These are phyloP conservation scores for Valencia hispanica DNA, from an alignment of 2,797 vertebrate genomes.

Conservation along the genomic window DNA sequence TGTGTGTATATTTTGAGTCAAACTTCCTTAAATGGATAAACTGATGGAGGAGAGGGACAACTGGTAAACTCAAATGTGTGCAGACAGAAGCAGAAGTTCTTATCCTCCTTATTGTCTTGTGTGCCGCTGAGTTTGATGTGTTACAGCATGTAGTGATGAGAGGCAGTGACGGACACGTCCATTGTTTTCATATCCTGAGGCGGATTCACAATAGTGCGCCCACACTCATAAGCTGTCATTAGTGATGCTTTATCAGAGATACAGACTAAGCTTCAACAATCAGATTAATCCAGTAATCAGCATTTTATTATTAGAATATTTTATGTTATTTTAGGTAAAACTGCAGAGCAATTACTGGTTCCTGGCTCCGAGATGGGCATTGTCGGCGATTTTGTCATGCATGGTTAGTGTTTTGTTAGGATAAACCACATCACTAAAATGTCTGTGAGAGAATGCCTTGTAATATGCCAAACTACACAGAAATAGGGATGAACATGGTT, in stretches of 20 bases:
- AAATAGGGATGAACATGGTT: neutral
- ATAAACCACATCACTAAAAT: neutral
- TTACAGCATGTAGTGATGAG: slow-evolving; percentile 54
- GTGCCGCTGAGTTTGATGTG: slow-evolving; percentile 59
- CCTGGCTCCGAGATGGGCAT: neutral
- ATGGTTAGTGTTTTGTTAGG: neutral
- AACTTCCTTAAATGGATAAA: slow-evolving; percentile 64
- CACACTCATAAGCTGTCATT: slow-evolving; percentile 50
- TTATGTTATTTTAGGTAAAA: neutral
- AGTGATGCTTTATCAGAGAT: slow-evolving; percentile 45
- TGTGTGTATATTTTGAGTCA: slow-evolving; percentile 66
- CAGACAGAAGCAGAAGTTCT: slow-evolving; percentile 51
- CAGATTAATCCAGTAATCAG: slow-evolving; percentile 14
- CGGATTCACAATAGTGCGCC: slow-evolving; percentile 44
- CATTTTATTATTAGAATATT: neutral
- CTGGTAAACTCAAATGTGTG: slow-evolving; percentile 51
- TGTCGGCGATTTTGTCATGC: neutral
- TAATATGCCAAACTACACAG: neutral
- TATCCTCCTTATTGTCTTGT: slow-evolving; percentile 57
- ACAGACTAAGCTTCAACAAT: slow-evolving; percentile 16
- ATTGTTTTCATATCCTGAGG: slow-evolving; percentile 63
- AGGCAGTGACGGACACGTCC: slow-evolving; percentile 56
- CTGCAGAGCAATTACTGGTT: neutral
- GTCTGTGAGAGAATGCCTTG: neutral
- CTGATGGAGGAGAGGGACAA: slow-evolving; percentile 45